phyloP scores from a whole-genome alignment of 2,113 vertebrate genomes.

The Chunga burmeisteri region DNA sequence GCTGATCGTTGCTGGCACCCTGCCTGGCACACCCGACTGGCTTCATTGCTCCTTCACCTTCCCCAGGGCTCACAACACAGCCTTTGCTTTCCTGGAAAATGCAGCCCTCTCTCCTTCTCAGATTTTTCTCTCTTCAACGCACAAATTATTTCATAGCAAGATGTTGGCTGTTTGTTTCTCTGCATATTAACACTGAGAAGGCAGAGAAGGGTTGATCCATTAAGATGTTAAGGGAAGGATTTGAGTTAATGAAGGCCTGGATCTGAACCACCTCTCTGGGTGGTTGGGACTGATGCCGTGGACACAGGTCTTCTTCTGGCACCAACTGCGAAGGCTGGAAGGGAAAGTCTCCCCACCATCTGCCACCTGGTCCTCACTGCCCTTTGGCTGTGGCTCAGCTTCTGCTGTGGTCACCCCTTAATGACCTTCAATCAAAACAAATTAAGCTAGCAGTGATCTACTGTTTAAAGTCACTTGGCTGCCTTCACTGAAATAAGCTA shows the following conservation, averaged over 20 bases:
- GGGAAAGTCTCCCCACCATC: background rate
- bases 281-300: fast-evolving
- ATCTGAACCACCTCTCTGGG: background rate
- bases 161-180: background rate
- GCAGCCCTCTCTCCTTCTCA: background rate
- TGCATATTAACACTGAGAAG: background rate
- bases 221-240: background rate
- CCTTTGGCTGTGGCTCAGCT: background rate
- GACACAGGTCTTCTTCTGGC: background rate
- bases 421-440: conserved; percentile 25
- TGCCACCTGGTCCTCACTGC: background rate
- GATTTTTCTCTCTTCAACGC: background rate
- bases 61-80: background rate
- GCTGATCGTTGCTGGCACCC: background rate
- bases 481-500: background rate
- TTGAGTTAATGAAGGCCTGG: background rate
- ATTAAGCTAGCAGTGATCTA: background rate
- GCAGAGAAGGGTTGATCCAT: background rate
- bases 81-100: background rate
- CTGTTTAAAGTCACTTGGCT: background rate
- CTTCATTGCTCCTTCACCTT: background rate
- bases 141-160: background rate
- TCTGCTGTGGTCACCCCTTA: conserved; percentile 20
- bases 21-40: background rate
- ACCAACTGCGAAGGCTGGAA: background rate